Percentiles rank a stretch among this genome's conserved stretches.
Evolutionary conservation across 2,888 invertebrate species (phyloP).

Genomic region (Patella pellucida): DNA sequence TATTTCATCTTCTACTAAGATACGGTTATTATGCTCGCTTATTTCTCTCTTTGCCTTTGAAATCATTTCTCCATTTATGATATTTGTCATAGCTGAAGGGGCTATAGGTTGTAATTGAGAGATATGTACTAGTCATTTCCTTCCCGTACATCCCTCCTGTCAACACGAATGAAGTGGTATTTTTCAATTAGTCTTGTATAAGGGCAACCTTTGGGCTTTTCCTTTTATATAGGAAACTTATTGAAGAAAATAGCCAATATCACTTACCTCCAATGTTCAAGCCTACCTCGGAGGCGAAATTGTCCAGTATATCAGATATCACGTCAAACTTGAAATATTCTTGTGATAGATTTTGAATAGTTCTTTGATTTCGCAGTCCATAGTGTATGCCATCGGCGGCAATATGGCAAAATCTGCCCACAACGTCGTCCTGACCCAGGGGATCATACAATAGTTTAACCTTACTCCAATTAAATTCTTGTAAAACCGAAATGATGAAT

Average conservation of each 20-base stretch:
- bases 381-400: slow-evolving; percentile 54
- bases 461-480: slow-evolving; percentile 44
- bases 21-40: too few species aligned
- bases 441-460: slow-evolving; percentile 54
- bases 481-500: slow-evolving; percentile 41
- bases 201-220: too few species aligned
- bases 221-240: too few species aligned
- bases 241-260: neutral
- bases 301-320: slow-evolving; percentile 35
- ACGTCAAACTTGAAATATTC: slow-evolving; percentile 49
- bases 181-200: too few species aligned
- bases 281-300: slow-evolving; percentile 40
- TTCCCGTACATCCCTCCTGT: too few species aligned
- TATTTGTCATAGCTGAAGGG: too few species aligned
- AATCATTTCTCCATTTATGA: too few species aligned
- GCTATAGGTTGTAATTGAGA: too few species aligned
- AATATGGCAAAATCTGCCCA: slow-evolving; percentile 54
- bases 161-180: too few species aligned
- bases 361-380: slow-evolving; percentile 37
- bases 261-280: slow-evolving; percentile 46
- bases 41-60: too few species aligned
- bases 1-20: too few species aligned
- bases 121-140: too few species aligned
- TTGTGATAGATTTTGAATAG: slow-evolving; percentile 31
- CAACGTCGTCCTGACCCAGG: slow-evolving; percentile 46